Conservation (phyloP, 2,797 vertebrate genomes). For the Microctenopoma stevenorrisi region DNA sequence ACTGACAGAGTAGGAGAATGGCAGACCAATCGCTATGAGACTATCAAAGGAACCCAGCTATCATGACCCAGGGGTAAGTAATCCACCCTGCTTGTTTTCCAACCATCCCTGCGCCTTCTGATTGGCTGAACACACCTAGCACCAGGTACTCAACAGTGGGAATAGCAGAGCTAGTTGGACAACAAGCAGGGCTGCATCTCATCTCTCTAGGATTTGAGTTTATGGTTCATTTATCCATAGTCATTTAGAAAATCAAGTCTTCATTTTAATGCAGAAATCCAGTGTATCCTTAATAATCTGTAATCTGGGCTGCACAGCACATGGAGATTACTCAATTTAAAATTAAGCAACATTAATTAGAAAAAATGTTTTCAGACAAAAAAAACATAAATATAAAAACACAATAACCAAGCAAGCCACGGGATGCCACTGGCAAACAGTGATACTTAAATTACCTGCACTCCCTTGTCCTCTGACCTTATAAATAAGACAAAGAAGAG, state of each 20-base stretch:
- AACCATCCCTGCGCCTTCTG: no score
- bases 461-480: constrained; percentile 52
- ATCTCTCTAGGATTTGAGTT: constrained; percentile 9
- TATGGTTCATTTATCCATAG: constrained; percentile 28
- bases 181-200: no score
- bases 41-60: no score
- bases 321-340: constrained; percentile 25
- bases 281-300: constrained; percentile 23
- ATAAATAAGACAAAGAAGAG: constrained; percentile 72
- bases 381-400: constrained; percentile 66
- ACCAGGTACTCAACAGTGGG: no score
- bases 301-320: constrained; percentile 46
- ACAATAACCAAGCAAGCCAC: constrained; percentile 60
- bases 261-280: constrained; percentile 54
- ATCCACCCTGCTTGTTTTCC: no score
- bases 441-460: constrained; percentile 65
- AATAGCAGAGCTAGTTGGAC: no score
- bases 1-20: constrained; percentile 13
- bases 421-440: constrained; percentile 62
- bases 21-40: constrained; percentile 52
- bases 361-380: constrained; percentile 29
- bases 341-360: constrained; percentile 46
- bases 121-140: no score
- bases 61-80: no score
- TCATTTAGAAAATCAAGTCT: constrained; percentile 27